Evolutionary conservation across 2,888 invertebrate species (phyloP).

Genomic region (Volucella bombylans): DNA sequence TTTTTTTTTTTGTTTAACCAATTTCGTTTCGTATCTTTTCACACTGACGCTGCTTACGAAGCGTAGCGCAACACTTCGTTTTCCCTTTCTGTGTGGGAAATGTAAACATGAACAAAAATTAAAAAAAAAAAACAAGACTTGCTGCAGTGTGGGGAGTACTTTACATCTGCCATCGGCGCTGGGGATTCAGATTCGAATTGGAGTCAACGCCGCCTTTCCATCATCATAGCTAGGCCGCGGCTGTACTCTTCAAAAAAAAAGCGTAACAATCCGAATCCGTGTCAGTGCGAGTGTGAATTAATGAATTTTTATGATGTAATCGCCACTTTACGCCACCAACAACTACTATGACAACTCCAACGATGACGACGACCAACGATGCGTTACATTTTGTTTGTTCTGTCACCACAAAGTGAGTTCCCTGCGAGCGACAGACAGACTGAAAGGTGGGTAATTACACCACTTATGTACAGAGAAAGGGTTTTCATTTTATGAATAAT

Average conservation of each 20-base stretch:
- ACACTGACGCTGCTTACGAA: conserved; percentile 74
- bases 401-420: conserved; percentile 34
- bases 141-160: conserved; percentile 21
- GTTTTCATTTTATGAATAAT: no score
- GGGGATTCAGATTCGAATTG: conserved; percentile 15
- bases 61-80: conserved; percentile 77
- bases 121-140: conserved; percentile 31
- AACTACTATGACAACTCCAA: conserved; percentile 11
- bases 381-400: conserved; percentile 55
- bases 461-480: neutral
- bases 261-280: conserved; percentile 46
- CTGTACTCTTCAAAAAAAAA: conserved; percentile 27
- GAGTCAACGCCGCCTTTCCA: conserved; percentile 46
- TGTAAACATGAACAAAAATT: conserved; percentile 51
- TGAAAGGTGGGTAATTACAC: conserved; percentile 9
- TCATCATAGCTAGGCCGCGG: conserved; percentile 17
- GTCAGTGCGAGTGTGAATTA: conserved; percentile 69
- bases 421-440: conserved; percentile 11
- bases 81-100: conserved; percentile 76
- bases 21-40: conserved; percentile 57
- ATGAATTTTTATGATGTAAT: conserved; percentile 68
- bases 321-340: conserved; percentile 52
- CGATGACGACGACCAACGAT: conserved; percentile 21
- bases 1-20: conserved; percentile 23
- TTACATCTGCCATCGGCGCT: conserved; percentile 53